Base-by-base conservation (phyloP, 2,888 invertebrate species). In the Cheilosia grossa region DNA sequence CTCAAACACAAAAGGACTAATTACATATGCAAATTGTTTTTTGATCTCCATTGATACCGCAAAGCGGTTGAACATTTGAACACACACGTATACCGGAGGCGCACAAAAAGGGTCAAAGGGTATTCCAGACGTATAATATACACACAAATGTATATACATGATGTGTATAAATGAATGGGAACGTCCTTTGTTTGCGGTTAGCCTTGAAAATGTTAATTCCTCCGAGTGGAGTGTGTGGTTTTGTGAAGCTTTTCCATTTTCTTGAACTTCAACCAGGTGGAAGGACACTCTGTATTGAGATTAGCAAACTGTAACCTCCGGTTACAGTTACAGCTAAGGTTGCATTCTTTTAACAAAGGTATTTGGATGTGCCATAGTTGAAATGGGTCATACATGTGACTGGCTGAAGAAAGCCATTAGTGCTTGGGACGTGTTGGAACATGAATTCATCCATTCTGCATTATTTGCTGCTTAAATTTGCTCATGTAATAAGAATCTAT, bases 11-110 rank as follows among this genome's bases (percentile, higher is more conserved):
- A 78, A 82, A 61, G 78, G 78, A 79, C 79, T 87, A 87, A 87
- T 87, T 87, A 87, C 87, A 81, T 87, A 87, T 87, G 87, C 82
- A 87, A 87, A 87, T 87, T 87, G 87, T 87, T 87, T 87, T 87
- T 87, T 87, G 87, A 87, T 87, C 87, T 85, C 70, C 83, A 82
- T 80, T 87, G 87, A 87, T 87, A 82, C 87, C 87, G 80, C 87
- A 87, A 85, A 87, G 87, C 79, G 82, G 81, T 87, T 82, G 73
- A 79, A 82, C 72, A 74, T 83, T 75, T 83, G 67, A 87, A 59
- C 37, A 61, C 53, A 56, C 13, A 63, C 59, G 13, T 6, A 44
- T 24, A 58, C 63, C 10, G 15, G 30, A 24, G 69, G 40, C 54
- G 10, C 30, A 74, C 42, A 67, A 72, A 75, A 81, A 80, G 75